Base-by-base conservation (phyloP, 2,113 vertebrate species). In the Leptocoma aspasia region DNA sequence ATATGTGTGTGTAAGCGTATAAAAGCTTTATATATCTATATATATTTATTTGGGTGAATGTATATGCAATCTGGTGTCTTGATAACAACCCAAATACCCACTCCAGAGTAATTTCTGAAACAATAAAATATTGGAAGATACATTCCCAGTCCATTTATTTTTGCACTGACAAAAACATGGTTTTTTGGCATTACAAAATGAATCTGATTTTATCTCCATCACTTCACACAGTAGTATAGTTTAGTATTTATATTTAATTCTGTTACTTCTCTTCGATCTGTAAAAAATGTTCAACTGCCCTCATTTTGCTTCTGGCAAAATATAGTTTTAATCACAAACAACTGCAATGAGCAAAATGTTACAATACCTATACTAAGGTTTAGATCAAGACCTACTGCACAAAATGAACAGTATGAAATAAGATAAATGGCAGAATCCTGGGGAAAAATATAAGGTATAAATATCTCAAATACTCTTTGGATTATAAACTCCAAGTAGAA, bases 151-250 rank as follows among this genome's bases (percentile, higher is more conserved):
- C 22, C 3, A 31, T n/a, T 84, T 72, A 9, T 44, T 56, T 75
- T 35, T 45, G 10, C 16, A 22, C 2, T 50, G 13, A 37, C 7
- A 41, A 75, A 70, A 66, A 0, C 7, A 37, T 0, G 0, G 0
- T 10, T 45, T 53, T 35, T 35, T 35, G 13, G 3, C 1, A 10
- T 45, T 71, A 18, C 3, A 76, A 84, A 88, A 54, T 20, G 64
- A 37, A 37, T 42, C 37, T 81, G 10, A 37, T 79, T 69, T 61
- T 81, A 22, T 54, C 33, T 59, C 47, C 14, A 59, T 28, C 1
- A 26, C 44, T 61, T 87, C 35, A 45, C 26, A 66, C 9, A 52
- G 22, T 20, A 33, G 3, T 45, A 22, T 24, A 33, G 2, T 76
- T 90, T 49, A 72, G 47, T 6, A 21, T 42, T 66, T 90, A 22